Conservation (phyloP, 2,113 vertebrate genomes). For the Pollimyrus isidori region DNA sequence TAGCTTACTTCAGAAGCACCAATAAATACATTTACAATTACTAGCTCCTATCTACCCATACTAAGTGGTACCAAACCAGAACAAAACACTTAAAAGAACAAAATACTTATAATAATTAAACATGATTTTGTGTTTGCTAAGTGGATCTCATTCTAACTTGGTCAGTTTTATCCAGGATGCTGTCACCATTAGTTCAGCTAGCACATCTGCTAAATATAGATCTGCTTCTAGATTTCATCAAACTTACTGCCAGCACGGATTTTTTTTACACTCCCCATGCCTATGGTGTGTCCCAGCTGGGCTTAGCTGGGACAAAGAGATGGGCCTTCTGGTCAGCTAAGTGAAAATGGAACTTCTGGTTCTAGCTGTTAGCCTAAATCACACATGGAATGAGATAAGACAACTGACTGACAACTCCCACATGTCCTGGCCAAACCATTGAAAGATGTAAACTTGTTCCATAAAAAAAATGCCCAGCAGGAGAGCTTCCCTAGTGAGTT, state of each 20-base stretch:
- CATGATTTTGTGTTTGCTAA: not conserved
- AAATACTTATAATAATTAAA: not conserved
- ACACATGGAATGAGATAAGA: constrained; percentile 6
- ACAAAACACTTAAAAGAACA: not conserved
- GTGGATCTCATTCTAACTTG: not conserved
- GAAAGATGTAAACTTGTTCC: not conserved
- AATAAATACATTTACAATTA: not conserved
- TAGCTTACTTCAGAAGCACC: not conserved
- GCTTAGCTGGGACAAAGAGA: not conserved
- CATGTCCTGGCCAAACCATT: not conserved
- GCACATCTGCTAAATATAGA: not conserved
- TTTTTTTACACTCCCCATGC: not conserved
- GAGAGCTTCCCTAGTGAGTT: not conserved
- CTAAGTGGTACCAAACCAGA: not conserved
- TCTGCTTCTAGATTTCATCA: not conserved
- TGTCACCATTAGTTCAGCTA: not conserved
- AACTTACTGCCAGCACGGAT: not conserved
- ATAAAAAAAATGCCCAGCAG: not conserved
- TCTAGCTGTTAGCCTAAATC: not conserved
- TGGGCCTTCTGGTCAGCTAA: constrained; percentile 1
- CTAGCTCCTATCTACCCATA: not conserved
- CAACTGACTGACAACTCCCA: not conserved
- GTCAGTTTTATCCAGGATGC: not conserved
- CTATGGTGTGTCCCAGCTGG: not conserved
- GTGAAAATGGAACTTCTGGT: not conserved